These are phyloP conservation scores for Arctocebus calabarensis DNA, from an alignment of 2,797 vertebrate species.

Conservation along the genomic window DNA sequence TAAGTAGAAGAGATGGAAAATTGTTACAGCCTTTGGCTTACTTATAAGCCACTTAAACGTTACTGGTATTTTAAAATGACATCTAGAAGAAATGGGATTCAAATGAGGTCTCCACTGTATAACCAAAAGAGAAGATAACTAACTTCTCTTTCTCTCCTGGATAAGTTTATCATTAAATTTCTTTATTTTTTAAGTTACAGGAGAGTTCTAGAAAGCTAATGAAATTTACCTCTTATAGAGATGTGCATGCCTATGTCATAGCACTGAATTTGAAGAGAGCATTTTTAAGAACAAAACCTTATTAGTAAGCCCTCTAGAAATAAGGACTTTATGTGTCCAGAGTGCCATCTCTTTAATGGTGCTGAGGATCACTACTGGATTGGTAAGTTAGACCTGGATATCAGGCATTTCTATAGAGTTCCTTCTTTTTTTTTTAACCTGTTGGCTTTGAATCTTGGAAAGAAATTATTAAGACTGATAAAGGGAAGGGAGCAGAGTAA, in stretches of 20 bases:
- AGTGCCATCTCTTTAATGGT: background rate
- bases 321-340: background rate
- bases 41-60: background rate
- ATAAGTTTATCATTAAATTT: background rate
- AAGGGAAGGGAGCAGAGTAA: background rate
- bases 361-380: background rate
- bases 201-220: background rate
- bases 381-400: background rate
- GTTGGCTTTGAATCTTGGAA: background rate
- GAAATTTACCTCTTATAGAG: background rate
- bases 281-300: conserved; percentile 3
- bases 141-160: background rate
- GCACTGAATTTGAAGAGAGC: conserved; percentile 29
- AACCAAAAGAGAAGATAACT: background rate
- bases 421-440: background rate
- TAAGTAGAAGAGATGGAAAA: background rate
- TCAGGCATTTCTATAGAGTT: background rate
- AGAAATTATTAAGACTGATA: conserved; percentile 22
- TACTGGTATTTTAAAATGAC: conserved; percentile 17
- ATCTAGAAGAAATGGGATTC: background rate
- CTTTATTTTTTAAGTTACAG: conserved; percentile 22
- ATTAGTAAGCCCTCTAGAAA: background rate
- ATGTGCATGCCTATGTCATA: background rate
- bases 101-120: background rate
- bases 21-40: background rate